A percentile compares a stretch with the other conserved stretches of the same genome.
phyloP scores from a whole-genome alignment of 2,888 invertebrate species.

The Drosophila kanekoi region DNA sequence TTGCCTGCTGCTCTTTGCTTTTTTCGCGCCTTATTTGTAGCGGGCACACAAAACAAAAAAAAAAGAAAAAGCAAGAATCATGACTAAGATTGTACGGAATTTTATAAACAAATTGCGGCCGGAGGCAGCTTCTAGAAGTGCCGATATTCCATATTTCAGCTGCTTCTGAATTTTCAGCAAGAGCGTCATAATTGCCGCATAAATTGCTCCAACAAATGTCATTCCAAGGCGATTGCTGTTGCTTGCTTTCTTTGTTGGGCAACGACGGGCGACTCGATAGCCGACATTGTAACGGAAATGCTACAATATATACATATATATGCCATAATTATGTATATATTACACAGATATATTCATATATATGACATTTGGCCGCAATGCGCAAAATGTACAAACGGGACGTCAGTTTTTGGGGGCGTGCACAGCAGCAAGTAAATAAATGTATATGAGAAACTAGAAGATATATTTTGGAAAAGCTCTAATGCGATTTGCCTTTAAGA shows the following conservation, averaged over 20 bases:
- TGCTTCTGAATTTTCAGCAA: slow-evolving; percentile 30
- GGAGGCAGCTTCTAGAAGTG: slow-evolving; percentile 50
- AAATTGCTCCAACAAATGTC: slow-evolving; percentile 68
- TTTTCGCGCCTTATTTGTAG: slow-evolving; percentile 79
- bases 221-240: slow-evolving; percentile 43
- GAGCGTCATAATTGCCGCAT: slow-evolving; percentile 66
- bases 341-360: slow-evolving; percentile 18
- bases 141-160: slow-evolving; percentile 27
- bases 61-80: slow-evolving; percentile 40
- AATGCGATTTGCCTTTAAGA: neutral
- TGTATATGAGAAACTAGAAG: slow-evolving; percentile 18
- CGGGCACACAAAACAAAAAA: slow-evolving; percentile 7
- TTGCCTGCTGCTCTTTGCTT: slow-evolving; percentile 23
- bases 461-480: slow-evolving; percentile 18
- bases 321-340: neutral
- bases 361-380: slow-evolving; percentile 56
- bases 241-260: slow-evolving; percentile 55
- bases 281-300: slow-evolving; percentile 64
- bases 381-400: slow-evolving; percentile 59
- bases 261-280: slow-evolving; percentile 15
- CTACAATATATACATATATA: slow-evolving; percentile 25
- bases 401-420: slow-evolving; percentile 45
- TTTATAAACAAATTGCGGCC: slow-evolving; percentile 66
- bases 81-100: slow-evolving; percentile 68
- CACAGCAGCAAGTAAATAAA: slow-evolving; percentile 24